Conservation (phyloP, 2,888 invertebrate genomes). For the Junonia oenone region DNA sequence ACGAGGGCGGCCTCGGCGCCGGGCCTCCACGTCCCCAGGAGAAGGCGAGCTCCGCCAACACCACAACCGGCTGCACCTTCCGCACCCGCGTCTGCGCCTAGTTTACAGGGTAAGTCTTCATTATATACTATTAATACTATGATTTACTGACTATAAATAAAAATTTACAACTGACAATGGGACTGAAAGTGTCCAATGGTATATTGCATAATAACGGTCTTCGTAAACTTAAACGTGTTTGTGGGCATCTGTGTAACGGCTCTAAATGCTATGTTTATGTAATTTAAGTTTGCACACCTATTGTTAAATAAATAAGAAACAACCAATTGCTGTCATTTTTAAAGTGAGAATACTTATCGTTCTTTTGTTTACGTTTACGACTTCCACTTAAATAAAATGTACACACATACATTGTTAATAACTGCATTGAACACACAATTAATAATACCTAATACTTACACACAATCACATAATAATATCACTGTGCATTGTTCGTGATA, state of each 20-base stretch:
- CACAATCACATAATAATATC: not conserved
- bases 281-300: no score
- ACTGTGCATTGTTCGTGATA: no score
- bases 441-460: not conserved
- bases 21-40: slow-evolving; percentile 85
- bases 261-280: no score
- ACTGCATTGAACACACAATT: not conserved
- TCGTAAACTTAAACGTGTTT: no score
- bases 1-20: slow-evolving; percentile 88
- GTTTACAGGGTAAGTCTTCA: slow-evolving; percentile 83
- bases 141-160: no score
- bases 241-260: no score
- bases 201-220: no score
- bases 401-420: not conserved
- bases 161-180: no score
- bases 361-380: not conserved
- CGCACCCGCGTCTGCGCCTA: slow-evolving; percentile 66
- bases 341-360: not conserved
- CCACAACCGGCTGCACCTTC: slow-evolving; percentile 62
- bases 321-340: not conserved
- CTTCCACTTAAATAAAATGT: not conserved
- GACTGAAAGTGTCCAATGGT: no score
- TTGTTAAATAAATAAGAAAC: not conserved
- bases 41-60: slow-evolving; percentile 69
- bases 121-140: no score